Percentiles rank a stretch among this genome's conserved stretches.
Conservation (phyloP, 2,888 invertebrate species). For the Callyntrura sp. region DNA sequence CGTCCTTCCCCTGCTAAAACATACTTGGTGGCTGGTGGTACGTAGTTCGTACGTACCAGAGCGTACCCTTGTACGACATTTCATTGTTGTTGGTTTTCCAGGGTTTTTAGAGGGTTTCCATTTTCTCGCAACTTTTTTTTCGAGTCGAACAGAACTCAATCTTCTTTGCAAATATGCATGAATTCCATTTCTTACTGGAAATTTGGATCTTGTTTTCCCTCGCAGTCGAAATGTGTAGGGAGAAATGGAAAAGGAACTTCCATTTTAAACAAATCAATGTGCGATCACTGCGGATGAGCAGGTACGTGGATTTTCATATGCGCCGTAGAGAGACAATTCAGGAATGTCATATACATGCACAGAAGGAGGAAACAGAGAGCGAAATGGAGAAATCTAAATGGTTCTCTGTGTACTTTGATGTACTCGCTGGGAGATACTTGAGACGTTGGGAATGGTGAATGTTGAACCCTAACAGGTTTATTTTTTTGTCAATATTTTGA, state of each 20-base stretch:
- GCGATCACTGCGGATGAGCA: neutral
- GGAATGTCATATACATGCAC: neutral
- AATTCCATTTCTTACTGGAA: slow-evolving; percentile 39
- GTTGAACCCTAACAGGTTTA: neutral
- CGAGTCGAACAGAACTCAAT: slow-evolving; percentile 21
- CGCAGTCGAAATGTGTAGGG: neutral
- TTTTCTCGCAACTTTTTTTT: neutral
- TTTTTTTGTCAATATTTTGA: no score
- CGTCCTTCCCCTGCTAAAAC: neutral
- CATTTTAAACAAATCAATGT: neutral
- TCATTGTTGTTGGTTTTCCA: slow-evolving; percentile 16
- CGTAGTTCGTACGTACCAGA: neutral
- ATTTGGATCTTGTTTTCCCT: slow-evolving; percentile 48
- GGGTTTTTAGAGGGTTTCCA: no score
- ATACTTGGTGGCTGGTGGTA: neutral
- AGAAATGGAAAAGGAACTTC: neutral
- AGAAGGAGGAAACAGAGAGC: neutral
- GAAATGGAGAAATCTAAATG: slow-evolving; percentile 6
- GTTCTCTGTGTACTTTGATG: no score
- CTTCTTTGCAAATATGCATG: slow-evolving; percentile 68
- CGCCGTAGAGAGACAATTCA: neutral
- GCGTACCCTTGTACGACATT: neutral
- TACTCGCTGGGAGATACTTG: no score
- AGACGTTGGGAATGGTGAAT: no score
- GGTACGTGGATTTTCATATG: neutral